A percentile compares a stretch with the other conserved stretches of the same genome.
Evolutionary conservation across 2,888 invertebrate species (phyloP).

Genomic region (Quadroppia sp.): DNA sequence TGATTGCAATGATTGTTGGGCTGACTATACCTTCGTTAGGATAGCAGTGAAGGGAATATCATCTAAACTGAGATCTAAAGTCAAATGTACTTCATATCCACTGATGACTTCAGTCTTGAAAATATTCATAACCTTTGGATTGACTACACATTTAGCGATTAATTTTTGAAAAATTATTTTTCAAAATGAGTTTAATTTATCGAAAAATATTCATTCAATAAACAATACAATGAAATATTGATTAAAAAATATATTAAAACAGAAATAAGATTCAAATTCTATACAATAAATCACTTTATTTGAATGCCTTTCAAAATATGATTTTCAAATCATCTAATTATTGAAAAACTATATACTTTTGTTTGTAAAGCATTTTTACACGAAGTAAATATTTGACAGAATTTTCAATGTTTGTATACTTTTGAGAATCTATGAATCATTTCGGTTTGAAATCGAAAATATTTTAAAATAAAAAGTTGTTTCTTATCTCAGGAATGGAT

Average conservation of each 20-base stretch:
- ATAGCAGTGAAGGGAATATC: background rate
- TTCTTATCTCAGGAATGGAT: constrained; percentile 30
- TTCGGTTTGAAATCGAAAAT: background rate
- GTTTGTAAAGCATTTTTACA: too few relatives aligned
- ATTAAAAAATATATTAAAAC: too few relatives aligned
- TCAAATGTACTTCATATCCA: background rate
- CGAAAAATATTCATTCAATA: too few relatives aligned
- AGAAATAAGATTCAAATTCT: too few relatives aligned
- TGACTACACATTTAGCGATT: too few relatives aligned
- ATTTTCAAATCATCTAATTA: background rate
- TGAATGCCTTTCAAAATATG: background rate
- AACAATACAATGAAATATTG: too few relatives aligned
- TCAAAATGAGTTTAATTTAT: too few relatives aligned
- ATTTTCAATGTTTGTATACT: too few relatives aligned
- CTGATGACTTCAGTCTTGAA: background rate
- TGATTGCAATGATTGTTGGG: constrained; percentile 8
- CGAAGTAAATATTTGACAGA: too few relatives aligned
- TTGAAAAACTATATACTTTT: too few relatives aligned
- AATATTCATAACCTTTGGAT: too few relatives aligned
- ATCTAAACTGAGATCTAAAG: background rate
- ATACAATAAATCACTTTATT: background rate
- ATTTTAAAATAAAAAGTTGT: background rate
- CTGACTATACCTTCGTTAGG: constrained; percentile 10
- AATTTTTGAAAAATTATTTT: too few relatives aligned
- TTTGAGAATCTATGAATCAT: background rate